Base-by-base conservation (phyloP, 2,888 invertebrate species). In the Mimas tiliae region DNA sequence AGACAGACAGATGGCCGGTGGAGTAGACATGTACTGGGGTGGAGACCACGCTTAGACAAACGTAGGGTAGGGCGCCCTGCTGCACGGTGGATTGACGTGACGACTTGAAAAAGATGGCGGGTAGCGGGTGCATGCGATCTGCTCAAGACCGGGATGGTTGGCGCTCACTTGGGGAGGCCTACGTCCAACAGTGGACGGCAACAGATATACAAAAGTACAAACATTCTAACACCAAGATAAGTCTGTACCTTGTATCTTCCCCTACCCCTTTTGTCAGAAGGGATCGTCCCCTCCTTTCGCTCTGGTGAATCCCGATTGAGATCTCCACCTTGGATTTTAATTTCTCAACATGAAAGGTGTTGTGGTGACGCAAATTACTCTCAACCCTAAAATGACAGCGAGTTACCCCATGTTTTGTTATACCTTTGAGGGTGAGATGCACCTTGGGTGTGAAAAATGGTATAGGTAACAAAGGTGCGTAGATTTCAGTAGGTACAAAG, bases 271-370 rank as follows among this genome's bases (percentile, higher is more conserved):
- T 19, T 38, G 11, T 58, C 8, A 34, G 16, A 12, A 11, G 38
- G 38, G 11, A 19, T 42, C 19, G 12, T 50, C 12, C 42, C 19
- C 42, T 38, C 42, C 19, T 27, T 58, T 58, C 42, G 19, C 58
- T 1, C 55, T 16, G 42, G 7, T 42, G 58, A 42, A 42, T 42
- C 42, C 42, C 21, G 58, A 58, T 58, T 58, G 58, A 42, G 19
- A 58, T 58, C 58, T 42, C 11, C 38, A 34, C 58, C 38, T 19
- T 19, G 58, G 58, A 42, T 42, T 55, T 38, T 58, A 58, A 58
- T 58, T 19, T 58, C 51, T 51, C 42, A 42, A 38, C 58, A 58
- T 58, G 21, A 42, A 58, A 58, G 42, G 58, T 58, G 58, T 58
- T 11, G 58, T 58, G 58, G 58, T 16, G 58, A 19, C 58, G 38